A percentile compares a stretch with the other conserved stretches of the same genome.
These are phyloP conservation scores for Caenorhabditis brenneri DNA, from an alignment of 1,140 invertebrate genomes.

Conservation along the genomic window DNA sequence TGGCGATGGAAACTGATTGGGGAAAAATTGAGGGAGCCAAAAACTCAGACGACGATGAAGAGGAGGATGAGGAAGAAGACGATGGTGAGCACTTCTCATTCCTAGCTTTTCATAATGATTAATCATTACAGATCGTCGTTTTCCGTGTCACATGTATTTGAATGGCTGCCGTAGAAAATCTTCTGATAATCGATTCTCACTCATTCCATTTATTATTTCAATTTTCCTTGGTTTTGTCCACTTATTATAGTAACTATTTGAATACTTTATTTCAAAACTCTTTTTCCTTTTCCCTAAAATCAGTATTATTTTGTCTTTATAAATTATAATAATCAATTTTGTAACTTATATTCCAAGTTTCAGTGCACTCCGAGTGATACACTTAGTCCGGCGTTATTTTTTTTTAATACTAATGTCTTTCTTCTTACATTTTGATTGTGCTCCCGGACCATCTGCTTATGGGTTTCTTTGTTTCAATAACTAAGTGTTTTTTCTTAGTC, in stretches of 20 bases:
- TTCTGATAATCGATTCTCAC: not conserved
- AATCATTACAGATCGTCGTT: slow-evolving; percentile 57
- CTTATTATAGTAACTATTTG: not conserved
- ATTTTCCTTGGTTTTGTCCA: not conserved
- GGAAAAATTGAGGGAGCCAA: slow-evolving; percentile 54
- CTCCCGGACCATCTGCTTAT: slow-evolving; percentile 35
- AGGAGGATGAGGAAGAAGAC: slow-evolving; percentile 56
- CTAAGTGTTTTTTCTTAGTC: not conserved
- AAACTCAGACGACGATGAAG: slow-evolving; percentile 44
- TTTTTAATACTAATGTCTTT: not conserved
- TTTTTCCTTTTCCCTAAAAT: not conserved
- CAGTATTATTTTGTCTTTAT: slow-evolving; percentile 16
- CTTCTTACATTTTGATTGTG: not conserved
- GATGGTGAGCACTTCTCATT: slow-evolving; percentile 41
- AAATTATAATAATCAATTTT: not conserved
- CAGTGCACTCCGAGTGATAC: slow-evolving; percentile 4
- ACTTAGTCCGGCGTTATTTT: not conserved
- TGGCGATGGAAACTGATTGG: slow-evolving; percentile 70
- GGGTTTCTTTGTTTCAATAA: not conserved
- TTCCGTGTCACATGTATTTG: slow-evolving; percentile 69
- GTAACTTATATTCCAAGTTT: not conserved
- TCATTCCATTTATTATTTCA: slow-evolving; percentile 16
- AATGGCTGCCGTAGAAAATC: slow-evolving; percentile 63
- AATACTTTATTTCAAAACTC: not conserved
- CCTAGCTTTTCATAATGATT: slow-evolving; percentile 3